phyloP scores from a whole-genome alignment of 2,888 invertebrate species.

The Sphinx pinastri region DNA sequence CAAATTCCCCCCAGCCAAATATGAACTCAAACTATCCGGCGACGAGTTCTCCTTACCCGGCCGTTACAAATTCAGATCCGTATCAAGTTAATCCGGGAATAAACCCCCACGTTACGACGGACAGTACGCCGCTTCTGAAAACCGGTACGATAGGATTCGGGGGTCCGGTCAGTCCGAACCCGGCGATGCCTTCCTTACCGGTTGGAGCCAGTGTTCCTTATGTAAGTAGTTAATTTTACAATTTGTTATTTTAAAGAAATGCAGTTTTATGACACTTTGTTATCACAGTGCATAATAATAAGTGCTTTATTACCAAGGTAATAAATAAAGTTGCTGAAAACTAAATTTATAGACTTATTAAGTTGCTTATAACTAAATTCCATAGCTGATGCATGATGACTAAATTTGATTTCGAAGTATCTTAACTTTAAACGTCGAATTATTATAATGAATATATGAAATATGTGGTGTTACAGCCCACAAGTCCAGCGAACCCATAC shows the following conservation, averaged over 20 bases:
- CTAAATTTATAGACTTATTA: too few species aligned
- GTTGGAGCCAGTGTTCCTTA: slow-evolving; percentile 49
- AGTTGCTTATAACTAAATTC: too few species aligned
- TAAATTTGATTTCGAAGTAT: too few species aligned
- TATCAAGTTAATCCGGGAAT: slow-evolving; percentile 37
- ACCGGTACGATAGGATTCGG: slow-evolving; percentile 54
- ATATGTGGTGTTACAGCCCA: slow-evolving; percentile 35
- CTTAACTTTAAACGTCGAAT: too few species aligned
- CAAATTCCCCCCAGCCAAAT: slow-evolving; percentile 30
- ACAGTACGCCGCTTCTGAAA: slow-evolving; percentile 36
- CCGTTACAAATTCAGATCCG: slow-evolving; percentile 1
- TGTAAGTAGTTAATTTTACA: slow-evolving; percentile 42
- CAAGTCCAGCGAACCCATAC: slow-evolving; percentile 49
- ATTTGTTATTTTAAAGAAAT: background rate
- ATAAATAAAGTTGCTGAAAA: too few species aligned
- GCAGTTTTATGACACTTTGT: too few species aligned
- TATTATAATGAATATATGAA: background rate
- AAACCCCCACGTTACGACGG: background rate
- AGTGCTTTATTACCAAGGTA: too few species aligned
- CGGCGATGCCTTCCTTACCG: slow-evolving; percentile 50
- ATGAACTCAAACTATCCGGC: background rate
- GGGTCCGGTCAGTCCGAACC: slow-evolving; percentile 21
- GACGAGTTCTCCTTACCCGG: slow-evolving; percentile 12
- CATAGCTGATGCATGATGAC: too few species aligned
- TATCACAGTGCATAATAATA: too few species aligned